These are phyloP conservation scores for Cygnus olor DNA, from an alignment of 2,797 vertebrate species.

Conservation along the genomic window DNA sequence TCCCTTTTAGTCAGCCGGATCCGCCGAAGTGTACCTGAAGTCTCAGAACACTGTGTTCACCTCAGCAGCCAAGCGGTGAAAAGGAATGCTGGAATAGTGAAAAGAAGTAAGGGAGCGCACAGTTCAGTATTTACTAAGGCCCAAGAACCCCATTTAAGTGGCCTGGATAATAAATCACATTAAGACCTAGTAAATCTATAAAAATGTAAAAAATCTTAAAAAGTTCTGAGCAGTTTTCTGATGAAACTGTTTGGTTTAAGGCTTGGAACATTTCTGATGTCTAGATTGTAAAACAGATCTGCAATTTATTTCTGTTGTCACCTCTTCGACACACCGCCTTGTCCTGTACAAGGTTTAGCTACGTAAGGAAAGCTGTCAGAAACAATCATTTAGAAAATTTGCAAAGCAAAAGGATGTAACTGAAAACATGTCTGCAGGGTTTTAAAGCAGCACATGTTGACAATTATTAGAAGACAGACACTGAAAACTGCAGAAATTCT, in stretches of 20 bases:
- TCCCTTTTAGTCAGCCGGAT: background rate
- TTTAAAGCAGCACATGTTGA: background rate
- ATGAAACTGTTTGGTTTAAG: conserved; percentile 65
- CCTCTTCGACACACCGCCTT: background rate
- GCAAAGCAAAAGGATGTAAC: conserved; percentile 8
- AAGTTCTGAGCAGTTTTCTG: conserved; percentile 54
- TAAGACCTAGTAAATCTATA: conserved; percentile 55
- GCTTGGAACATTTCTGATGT: conserved; percentile 43
- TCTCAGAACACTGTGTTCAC: background rate
- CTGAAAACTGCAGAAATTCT: conserved; percentile 8
- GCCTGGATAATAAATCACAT: conserved; percentile 39
- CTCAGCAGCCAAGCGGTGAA: background rate
- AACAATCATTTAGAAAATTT: background rate
- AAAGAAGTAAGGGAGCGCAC: background rate
- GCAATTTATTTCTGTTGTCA: conserved; percentile 24
- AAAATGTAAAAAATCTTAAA: conserved; percentile 66
- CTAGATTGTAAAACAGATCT: conserved; percentile 16
- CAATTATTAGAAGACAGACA: background rate
- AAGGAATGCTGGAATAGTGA: background rate
- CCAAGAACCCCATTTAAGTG: background rate
- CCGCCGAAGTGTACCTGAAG: background rate
- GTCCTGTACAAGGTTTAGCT: conserved; percentile 5
- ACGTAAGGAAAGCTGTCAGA: background rate
- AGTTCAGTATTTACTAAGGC: conserved; percentile 57
- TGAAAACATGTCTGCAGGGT: background rate